phyloP scores from a whole-genome alignment of 2,113 vertebrate species.

The Pipa parva region DNA sequence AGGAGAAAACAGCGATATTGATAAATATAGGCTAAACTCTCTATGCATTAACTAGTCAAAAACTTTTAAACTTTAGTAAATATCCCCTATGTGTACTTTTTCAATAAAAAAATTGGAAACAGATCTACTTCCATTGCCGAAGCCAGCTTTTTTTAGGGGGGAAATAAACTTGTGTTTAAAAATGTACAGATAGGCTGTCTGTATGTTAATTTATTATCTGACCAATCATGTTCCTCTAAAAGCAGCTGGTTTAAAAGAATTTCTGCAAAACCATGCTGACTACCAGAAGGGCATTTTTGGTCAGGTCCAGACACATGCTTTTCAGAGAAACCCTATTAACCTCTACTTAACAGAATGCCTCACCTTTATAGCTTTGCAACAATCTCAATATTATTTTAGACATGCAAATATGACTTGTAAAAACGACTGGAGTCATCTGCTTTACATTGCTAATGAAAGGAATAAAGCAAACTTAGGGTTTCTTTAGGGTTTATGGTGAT shows the following conservation, averaged over 20 bases:
- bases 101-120: too few species aligned
- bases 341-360: constrained; percentile 12
- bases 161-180: too few species aligned
- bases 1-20: too few species aligned
- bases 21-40: too few species aligned
- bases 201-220: too few species aligned
- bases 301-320: constrained; percentile 20
- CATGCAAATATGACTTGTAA: constrained; percentile 23
- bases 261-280: background rate
- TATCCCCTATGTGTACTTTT: too few species aligned
- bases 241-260: too few species aligned
- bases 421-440: constrained; percentile 5
- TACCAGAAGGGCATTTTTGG: constrained; percentile 24
- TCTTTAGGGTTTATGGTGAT: constrained; percentile 32
- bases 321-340: background rate
- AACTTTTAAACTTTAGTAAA: too few species aligned
- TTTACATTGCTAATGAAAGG: constrained; percentile 22
- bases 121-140: too few species aligned
- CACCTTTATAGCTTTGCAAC: constrained; percentile 16
- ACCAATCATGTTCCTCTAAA: constrained; percentile 24
- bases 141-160: too few species aligned
- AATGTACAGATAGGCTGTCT: too few species aligned
- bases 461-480: constrained; percentile 24
- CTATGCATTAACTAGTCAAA: too few species aligned
- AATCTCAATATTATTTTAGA: constrained; percentile 30